Evolutionary conservation across 1,140 invertebrate species (phyloP).

Genomic region (Drosophila eugracilis): DNA sequence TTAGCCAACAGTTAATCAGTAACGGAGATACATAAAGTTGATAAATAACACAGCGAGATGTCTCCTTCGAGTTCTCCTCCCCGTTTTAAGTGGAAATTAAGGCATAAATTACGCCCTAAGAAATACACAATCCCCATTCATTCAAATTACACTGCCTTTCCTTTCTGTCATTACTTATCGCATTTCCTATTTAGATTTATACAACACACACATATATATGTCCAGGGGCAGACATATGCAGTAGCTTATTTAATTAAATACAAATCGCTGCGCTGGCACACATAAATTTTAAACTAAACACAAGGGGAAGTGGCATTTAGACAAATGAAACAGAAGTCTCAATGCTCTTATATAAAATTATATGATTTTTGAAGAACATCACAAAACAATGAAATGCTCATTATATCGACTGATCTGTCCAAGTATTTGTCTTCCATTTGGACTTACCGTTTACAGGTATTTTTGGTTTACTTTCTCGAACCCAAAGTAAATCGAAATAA

Average conservation of each 20-base stretch:
- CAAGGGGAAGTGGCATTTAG: not conserved
- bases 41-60: constrained; percentile 21
- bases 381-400: not conserved
- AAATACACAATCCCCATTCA: constrained; percentile 16
- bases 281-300: constrained; percentile 68
- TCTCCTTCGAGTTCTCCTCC: constrained; percentile 10
- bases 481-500: not conserved
- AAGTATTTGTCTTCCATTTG: not conserved
- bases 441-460: not conserved
- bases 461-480: not conserved
- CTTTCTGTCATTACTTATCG: constrained; percentile 67
- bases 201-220: constrained; percentile 7
- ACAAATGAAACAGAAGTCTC: not conserved
- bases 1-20: constrained; percentile 61
- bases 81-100: constrained; percentile 65
- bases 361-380: no score
- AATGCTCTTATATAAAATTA: constrained; percentile 3
- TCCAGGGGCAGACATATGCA: constrained; percentile 18
- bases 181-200: constrained; percentile 70
- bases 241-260: constrained; percentile 75
- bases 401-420: not conserved
- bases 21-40: constrained; percentile 38
- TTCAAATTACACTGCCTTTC: constrained; percentile 16
- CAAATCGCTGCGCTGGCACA: constrained; percentile 67
- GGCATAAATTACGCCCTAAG: constrained; percentile 73